phyloP scores from a whole-genome alignment of 2,113 vertebrate species.

The Tyto alba region DNA sequence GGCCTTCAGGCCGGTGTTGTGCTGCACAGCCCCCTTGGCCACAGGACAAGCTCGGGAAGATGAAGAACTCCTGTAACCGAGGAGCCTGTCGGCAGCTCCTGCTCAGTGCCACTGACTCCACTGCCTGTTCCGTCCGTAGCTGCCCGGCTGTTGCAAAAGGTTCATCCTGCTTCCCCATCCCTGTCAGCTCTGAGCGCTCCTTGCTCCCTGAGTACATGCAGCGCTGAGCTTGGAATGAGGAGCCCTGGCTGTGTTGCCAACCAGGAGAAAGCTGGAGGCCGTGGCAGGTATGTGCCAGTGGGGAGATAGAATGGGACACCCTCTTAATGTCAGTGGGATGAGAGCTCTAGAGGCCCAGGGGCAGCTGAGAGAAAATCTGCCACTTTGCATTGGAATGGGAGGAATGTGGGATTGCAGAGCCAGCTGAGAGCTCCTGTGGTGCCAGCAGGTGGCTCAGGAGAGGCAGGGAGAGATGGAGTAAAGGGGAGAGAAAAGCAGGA shows the following conservation, averaged over 20 bases:
- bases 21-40: too few relatives aligned
- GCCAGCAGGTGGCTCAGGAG: background rate
- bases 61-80: too few relatives aligned
- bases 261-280: background rate
- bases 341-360: background rate
- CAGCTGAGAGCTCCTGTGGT: background rate
- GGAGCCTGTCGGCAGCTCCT: too few relatives aligned
- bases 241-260: background rate
- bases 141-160: background rate
- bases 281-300: background rate
- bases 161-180: background rate
- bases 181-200: background rate
- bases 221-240: background rate
- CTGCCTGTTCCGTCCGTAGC: too few relatives aligned
- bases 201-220: too few relatives aligned
- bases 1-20: too few relatives aligned
- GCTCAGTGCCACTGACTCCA: too few relatives aligned
- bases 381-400: background rate
- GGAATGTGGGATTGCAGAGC: background rate
- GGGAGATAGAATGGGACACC: background rate
- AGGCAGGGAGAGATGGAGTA: background rate
- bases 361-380: background rate
- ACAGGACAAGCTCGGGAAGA: too few relatives aligned
- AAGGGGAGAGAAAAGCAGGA: too few relatives aligned
- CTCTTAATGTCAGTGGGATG: too few relatives aligned